Conservation (phyloP, 2,888 invertebrate species). For the Mimas tiliae region DNA sequence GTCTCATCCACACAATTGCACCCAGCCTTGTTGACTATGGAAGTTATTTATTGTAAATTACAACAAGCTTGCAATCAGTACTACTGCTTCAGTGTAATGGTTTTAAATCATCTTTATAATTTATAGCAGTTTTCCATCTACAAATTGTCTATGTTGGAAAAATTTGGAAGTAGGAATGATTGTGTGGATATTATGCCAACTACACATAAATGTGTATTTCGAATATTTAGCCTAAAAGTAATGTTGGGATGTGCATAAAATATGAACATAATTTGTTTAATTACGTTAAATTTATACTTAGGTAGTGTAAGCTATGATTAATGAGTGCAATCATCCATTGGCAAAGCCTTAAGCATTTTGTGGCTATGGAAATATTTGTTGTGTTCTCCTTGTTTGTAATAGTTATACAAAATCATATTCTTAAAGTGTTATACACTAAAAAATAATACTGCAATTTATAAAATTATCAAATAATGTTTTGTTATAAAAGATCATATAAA, state of each 20-base stretch:
- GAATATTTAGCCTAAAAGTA: constrained; percentile 55
- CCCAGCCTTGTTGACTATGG: not conserved
- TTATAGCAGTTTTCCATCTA: not conserved
- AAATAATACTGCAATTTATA: constrained; percentile 67
- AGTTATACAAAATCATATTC: constrained; percentile 55
- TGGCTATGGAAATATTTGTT: constrained; percentile 67
- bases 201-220: constrained; percentile 43
- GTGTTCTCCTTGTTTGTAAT: constrained; percentile 65
- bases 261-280: constrained; percentile 51
- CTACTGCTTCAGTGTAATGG: not conserved
- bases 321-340: constrained; percentile 78
- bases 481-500: constrained; percentile 35
- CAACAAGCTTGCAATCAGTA: not conserved
- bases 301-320: constrained; percentile 58
- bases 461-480: constrained; percentile 48
- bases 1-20: constrained; percentile 4
- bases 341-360: constrained; percentile 76
- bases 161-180: not conserved
- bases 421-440: constrained; percentile 74
- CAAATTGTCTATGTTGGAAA: not conserved
- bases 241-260: constrained; percentile 40
- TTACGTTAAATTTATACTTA: constrained; percentile 46
- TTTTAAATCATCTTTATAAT: too few species aligned
- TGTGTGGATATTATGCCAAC: constrained; percentile 12
- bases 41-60: not conserved